Conservation (phyloP, 2,888 invertebrate species). For the Pammene fasciana region DNA sequence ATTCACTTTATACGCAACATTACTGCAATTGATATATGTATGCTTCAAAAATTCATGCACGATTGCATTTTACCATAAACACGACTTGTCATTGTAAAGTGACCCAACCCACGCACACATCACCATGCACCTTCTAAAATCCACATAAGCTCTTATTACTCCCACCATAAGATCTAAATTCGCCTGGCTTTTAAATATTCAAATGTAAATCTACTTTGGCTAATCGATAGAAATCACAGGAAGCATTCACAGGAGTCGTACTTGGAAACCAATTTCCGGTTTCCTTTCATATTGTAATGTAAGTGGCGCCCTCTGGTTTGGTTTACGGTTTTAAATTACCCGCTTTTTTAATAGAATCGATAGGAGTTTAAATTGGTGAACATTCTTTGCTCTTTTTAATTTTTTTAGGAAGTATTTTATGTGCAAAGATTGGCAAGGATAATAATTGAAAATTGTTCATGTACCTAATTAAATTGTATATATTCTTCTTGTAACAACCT, state of each 20-base stretch:
- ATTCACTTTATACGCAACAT: background rate
- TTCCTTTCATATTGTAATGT: constrained; percentile 79
- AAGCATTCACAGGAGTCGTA: constrained; percentile 68
- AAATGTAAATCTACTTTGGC: constrained; percentile 53
- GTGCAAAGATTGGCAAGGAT: too few relatives aligned
- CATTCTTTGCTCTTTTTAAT: background rate
- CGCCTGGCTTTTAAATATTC: constrained; percentile 47
- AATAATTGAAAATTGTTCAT: too few relatives aligned
- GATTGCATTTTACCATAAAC: constrained; percentile 57
- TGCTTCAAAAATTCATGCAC: constrained; percentile 51
- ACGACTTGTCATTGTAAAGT: constrained; percentile 55
- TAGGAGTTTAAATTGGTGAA: constrained; percentile 42
- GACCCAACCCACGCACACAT: constrained; percentile 51
- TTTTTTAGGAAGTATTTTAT: background rate
- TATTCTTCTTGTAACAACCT: too few relatives aligned
- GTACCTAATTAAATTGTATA: too few relatives aligned
- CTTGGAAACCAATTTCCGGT: constrained; percentile 81
- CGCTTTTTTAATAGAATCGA: constrained; percentile 29
- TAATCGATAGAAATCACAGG: constrained; percentile 73
- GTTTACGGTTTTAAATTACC: constrained; percentile 33
- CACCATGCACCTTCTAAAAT: constrained; percentile 40
- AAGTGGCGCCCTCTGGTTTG: constrained; percentile 66
- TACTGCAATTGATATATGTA: constrained; percentile 6
- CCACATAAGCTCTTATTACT: background rate
- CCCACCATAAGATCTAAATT: constrained; percentile 50